Conservation (phyloP, 2,113 vertebrate genomes). For the Crotalus horridus region DNA sequence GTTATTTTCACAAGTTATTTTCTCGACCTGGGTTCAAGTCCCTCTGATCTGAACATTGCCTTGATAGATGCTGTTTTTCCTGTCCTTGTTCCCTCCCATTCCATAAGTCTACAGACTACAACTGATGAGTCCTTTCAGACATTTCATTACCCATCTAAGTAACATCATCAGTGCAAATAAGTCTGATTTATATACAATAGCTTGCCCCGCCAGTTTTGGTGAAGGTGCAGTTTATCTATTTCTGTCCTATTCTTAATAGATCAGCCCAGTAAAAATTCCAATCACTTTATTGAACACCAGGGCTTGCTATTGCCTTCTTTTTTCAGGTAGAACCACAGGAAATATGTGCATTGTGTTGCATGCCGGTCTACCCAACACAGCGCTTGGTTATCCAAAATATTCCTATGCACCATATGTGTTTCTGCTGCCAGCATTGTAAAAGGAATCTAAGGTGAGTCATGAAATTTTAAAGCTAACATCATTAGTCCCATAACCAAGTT, state of each 20-base stretch:
- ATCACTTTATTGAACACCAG: not conserved
- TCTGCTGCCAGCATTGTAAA: slow-evolving; percentile 79
- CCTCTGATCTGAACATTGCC: not conserved
- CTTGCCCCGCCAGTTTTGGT: not conserved
- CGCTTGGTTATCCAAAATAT: slow-evolving; percentile 67
- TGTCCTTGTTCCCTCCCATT: not conserved
- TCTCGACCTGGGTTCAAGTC: not conserved
- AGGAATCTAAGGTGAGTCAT: slow-evolving; percentile 81
- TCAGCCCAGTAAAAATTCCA: not conserved
- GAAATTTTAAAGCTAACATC: not conserved
- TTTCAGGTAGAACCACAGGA: slow-evolving; percentile 64
- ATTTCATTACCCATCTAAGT: not conserved
- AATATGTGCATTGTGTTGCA: slow-evolving; percentile 72
- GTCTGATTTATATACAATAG: not conserved
- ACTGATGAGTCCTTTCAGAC: not conserved
- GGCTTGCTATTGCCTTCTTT: slow-evolving; percentile 33
- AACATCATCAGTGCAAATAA: not conserved
- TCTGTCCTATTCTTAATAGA: not conserved
- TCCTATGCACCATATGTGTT: slow-evolving; percentile 77
- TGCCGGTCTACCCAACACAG: slow-evolving; percentile 77
- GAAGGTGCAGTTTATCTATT: not conserved
- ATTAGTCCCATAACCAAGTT: not conserved
- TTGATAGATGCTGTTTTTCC: not conserved
- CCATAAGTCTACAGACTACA: not conserved
- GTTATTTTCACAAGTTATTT: not conserved